Evolutionary conservation across 2,113 vertebrate species (phyloP).

Genomic region (Redunca redunca): DNA sequence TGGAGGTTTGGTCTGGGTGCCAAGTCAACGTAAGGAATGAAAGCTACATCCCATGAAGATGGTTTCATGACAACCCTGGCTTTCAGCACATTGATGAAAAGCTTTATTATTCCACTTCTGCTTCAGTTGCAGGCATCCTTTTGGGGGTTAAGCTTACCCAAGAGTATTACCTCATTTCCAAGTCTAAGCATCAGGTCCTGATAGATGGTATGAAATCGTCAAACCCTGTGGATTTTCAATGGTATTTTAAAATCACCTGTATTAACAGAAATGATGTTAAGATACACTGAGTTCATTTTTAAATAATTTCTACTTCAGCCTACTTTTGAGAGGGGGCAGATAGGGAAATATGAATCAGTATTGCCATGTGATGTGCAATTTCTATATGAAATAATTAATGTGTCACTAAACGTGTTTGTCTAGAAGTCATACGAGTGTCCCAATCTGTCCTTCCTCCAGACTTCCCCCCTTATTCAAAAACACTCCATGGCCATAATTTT

Average conservation of each 20-base stretch:
- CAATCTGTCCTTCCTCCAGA: neutral
- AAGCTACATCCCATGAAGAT: constrained; percentile 59
- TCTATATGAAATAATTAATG: neutral
- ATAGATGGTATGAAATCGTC: neutral
- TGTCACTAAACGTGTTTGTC: neutral
- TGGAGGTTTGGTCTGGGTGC: constrained; percentile 66
- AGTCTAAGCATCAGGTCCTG: constrained; percentile 8
- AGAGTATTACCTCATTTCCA: constrained; percentile 52
- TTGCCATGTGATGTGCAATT: neutral
- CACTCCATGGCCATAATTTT: neutral
- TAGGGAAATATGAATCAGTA: neutral
- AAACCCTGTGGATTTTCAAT: neutral
- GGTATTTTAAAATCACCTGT: constrained; percentile 6
- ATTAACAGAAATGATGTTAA: neutral
- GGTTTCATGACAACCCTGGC: constrained; percentile 63
- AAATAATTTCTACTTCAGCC: neutral
- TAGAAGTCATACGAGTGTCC: neutral
- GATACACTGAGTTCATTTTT: neutral
- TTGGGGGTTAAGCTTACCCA: constrained; percentile 29
- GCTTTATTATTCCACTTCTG: constrained; percentile 65
- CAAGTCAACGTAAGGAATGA: constrained; percentile 65
- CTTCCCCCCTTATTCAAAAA: neutral
- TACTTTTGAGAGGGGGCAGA: neutral
- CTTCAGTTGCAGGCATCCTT: constrained; percentile 23
- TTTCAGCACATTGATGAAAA: constrained; percentile 70